Evolutionary conservation across 2,113 vertebrate species (phyloP), one percentile per base, ranked within the genome.

Genomic region (Bothrops jararaca): DNA sequence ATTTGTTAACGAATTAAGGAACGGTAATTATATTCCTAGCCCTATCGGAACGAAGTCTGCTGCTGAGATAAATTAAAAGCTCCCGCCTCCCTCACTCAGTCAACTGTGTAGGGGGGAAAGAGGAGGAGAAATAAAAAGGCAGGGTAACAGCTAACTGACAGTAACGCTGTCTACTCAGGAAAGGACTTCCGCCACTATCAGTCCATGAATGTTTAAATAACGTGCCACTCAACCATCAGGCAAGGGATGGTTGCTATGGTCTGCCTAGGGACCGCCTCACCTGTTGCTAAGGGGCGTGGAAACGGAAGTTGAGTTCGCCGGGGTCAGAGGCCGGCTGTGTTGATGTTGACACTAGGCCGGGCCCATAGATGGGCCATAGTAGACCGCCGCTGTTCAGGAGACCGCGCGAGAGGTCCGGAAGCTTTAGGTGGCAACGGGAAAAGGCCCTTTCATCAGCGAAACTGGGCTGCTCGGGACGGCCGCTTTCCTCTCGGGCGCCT

Each of bases 301-400:
- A 93, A 93, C 93, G 95, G 95, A 95, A 94, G 95, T 74, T 5
- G 91, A 92, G 91, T 60, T 89, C 80, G 89, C 93, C 64, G 92
- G 92, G 95, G 95, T 95, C 95, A 93, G 93, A 89, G 95, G 95
- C 80, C 93, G 93, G 89, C 91, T 92, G 86, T 94, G 95, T 95
- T 95, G 93, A 93, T 95, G 94, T 94, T 95, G 94, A 95, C 93
- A 95, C 89, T 92, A 94, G 93, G 93, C 93, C 93, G 93, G 92
- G 92, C 45, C 69, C 74, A 50, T 54, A 60, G 69, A 89, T 48
- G 87, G 90, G 93, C 88, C 45, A 13, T 10, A 85, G 86, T 48
- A 9, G 93, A 52, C 45, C 45, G 74, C 90, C 54, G 88, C 92
- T 22, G 74, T 52, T 52, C 89, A 39, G 88, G 74, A 86, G 24